phyloP scores from a whole-genome alignment of 1,140 invertebrate species.

The Zeugodacus cucurbitae region DNA sequence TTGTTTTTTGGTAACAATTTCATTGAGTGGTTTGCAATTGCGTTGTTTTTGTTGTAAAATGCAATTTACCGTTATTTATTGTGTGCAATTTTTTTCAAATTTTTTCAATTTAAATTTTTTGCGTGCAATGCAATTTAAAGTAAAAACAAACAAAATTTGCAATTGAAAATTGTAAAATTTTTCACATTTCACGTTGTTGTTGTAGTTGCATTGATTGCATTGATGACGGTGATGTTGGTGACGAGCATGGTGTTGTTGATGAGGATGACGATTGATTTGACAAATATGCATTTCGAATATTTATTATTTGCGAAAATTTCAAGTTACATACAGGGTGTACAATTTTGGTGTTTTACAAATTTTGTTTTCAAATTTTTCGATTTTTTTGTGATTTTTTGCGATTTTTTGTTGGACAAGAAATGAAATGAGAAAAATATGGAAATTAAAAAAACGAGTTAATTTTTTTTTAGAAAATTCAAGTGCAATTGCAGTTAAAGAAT shows the following conservation, averaged over 20 bases:
- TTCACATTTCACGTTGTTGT: background rate
- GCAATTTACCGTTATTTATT: background rate
- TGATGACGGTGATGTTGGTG: background rate
- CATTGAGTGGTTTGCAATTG: background rate
- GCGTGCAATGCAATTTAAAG: background rate
- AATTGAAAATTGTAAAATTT: background rate
- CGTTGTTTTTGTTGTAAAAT: background rate
- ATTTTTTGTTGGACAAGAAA: background rate
- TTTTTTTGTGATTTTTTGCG: background rate
- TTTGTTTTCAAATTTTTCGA: background rate
- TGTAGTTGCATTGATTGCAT: conserved; percentile 23
- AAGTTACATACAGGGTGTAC: background rate
- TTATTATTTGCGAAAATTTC: background rate
- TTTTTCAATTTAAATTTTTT: background rate
- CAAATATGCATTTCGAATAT: background rate
- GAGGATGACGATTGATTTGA: conserved; percentile 8
- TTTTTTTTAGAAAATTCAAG: background rate
- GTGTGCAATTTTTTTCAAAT: background rate
- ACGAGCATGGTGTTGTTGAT: background rate
- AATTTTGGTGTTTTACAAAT: background rate
- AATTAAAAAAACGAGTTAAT: background rate
- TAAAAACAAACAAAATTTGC: background rate
- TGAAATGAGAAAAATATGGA: conserved; percentile 4
- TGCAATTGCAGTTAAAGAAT: background rate
- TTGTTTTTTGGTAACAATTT: conserved; percentile 15